Evolutionary conservation across 1,140 invertebrate genomes (phyloP).

Genomic region (Bombus polaris): DNA sequence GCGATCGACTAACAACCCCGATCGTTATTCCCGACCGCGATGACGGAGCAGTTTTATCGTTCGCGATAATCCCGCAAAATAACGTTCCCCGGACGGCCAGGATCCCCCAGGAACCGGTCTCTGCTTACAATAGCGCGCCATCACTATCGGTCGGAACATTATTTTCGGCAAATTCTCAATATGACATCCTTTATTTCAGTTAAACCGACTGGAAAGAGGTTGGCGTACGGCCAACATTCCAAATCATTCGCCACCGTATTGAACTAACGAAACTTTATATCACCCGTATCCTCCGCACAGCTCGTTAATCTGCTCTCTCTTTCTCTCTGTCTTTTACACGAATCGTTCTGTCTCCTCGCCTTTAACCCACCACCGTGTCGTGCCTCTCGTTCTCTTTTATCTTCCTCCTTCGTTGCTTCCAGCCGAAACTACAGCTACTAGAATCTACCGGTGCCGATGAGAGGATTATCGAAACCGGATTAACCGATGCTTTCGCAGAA

Average conservation of each 20-base stretch:
- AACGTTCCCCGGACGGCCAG: conserved; percentile 14
- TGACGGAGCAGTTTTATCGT: conserved; percentile 61
- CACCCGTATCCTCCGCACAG: conserved; percentile 19
- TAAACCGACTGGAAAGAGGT: conserved; percentile 68
- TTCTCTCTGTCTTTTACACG: neutral
- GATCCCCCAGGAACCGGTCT: neutral
- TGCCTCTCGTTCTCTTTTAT: conserved; percentile 31
- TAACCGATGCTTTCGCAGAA: conserved; percentile 53
- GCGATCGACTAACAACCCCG: conserved; percentile 56
- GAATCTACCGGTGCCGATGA: conserved; percentile 46
- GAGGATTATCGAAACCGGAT: conserved; percentile 67
- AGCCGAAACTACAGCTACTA: conserved; percentile 1
- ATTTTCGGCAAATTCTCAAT: conserved; percentile 71
- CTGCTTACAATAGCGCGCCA: conserved; percentile 44
- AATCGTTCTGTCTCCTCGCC: neutral
- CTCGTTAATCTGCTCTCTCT: conserved; percentile 47
- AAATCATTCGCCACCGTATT: conserved; percentile 74
- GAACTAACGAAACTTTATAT: conserved; percentile 74
- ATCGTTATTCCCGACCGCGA: conserved; percentile 50
- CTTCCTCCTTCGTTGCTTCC: neutral
- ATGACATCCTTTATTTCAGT: conserved; percentile 74
- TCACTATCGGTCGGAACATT: conserved; percentile 38
- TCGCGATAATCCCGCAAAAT: conserved; percentile 61
- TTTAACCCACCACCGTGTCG: no score
- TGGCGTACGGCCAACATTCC: conserved; percentile 69